Percentiles rank a stretch among this genome's conserved stretches.
These are phyloP conservation scores for Pogonognathellus flavescens DNA, from an alignment of 1,140 invertebrate genomes.

Conservation along the genomic window DNA sequence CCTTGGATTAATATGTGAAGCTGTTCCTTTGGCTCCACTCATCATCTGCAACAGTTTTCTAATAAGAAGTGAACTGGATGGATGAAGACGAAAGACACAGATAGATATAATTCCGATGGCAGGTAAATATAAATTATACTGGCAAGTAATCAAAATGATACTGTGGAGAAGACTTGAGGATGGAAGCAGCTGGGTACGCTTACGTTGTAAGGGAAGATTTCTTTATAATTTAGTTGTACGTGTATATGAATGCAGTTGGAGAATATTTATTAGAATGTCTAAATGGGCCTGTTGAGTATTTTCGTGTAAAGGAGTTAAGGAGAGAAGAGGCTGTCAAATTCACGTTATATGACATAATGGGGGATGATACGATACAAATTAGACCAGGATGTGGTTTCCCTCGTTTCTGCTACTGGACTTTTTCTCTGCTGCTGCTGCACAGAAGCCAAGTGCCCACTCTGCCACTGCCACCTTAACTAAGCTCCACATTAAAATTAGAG, in stretches of 20 bases:
- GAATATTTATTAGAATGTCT: not conserved
- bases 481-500: conserved; percentile 30
- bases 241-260: too few relatives aligned
- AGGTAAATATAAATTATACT: too few relatives aligned
- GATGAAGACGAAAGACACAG: too few relatives aligned
- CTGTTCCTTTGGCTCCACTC: too few relatives aligned
- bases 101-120: too few relatives aligned
- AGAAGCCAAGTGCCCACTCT: not conserved
- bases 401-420: not conserved
- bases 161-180: too few relatives aligned
- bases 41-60: not conserved
- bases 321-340: not conserved
- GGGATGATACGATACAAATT: conserved; percentile 32
- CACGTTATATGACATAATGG: conserved; percentile 40
- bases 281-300: not conserved
- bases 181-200: too few relatives aligned
- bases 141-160: too few relatives aligned
- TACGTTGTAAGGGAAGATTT: too few relatives aligned
- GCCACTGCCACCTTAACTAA: not conserved
- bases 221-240: too few relatives aligned
- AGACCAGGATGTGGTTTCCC: conserved; percentile 21
- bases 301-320: not conserved
- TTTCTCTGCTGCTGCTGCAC: conserved; percentile 3
- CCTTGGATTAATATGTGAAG: too few relatives aligned
- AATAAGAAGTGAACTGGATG: too few relatives aligned